Base-by-base conservation (phyloP, 2,888 invertebrate genomes). In the Argyra leucocephala region DNA sequence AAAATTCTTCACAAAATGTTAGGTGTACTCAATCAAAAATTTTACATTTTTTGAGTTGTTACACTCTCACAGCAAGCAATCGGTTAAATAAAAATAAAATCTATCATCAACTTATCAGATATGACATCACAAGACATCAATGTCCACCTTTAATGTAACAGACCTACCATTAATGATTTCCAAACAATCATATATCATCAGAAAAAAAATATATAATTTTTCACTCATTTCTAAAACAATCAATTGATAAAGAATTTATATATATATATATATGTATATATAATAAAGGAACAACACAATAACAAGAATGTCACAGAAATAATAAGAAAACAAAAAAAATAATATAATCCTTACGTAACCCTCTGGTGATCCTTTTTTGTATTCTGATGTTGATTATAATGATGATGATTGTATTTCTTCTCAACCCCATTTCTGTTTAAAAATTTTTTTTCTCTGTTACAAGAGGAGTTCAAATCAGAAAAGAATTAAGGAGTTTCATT, bases 361-460 rank as follows among this genome's bases (percentile, higher is more conserved):
- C 48, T 48, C 48, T 48, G 48, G 48, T 48, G 48, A 48, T 48
- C 48, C 48, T 18, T n/a, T n/a, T 48, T 48, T 48, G 48, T 18
- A 48, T 48, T 48, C 15, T 18, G 48, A 48, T 48, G 9, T 18
- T 48, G n/a, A 48, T 48, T 18, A 48, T 15, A 18, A n/a, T n/a
- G n/a, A n/a, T n/a, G n/a, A n/a, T n/a, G n/a, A n/a, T n/a, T n/a
- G n/a, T n/a, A n/a, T n/a, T n/a, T n/a, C 10, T 31, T 31, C 10
- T 7, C 31, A 31, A 31, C 31, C 31, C 31, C 31, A 31, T 31
- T 31, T 7, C 10, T 31, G 10, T 31, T 31, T n/a, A n/a, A n/a
- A n/a, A n/a, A n/a, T n/a, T n/a, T 7, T n/a, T n/a, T 31, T 31
- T 5, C 10, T 31, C 5, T 31, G 10, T 10, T 31, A 31, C 10